Evolutionary conservation across 2,113 vertebrate species (phyloP), one percentile per base, ranked within the genome.

Genomic region (Mormyrus iriodes): DNA sequence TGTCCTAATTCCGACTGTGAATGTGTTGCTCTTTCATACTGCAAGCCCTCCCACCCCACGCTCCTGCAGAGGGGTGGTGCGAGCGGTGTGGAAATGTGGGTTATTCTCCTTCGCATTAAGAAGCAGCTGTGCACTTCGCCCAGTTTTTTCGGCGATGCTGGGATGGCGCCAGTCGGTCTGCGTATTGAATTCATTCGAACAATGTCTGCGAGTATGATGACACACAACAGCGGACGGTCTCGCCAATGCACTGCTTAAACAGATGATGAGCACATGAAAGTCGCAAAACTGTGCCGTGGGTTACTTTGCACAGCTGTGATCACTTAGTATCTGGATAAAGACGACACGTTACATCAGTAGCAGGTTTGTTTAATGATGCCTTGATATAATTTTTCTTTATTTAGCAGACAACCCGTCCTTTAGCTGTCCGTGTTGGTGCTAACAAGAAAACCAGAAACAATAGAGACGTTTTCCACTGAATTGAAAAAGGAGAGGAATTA

Each of bases 1-100:
- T 24, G 88, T 35, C 88, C 88, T 79, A 88, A 35, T 88, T 88
- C 21, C 31, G 88, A 44, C 69, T 12, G 35, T 21, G 27, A 86
- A 53, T 35, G 13, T 48, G 19, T n/a, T 17, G 48, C 19, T 52
- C 27, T 49, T 76, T 39, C 69, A 65, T 42, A 79, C 35, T 79
- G 73, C 15, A 17, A 69, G 4, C 86, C 13, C 39, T 8, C 55
- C 35, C 39, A 10, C 13, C 61, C 8, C 85, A 2, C 27, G 19
- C 58, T 44, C 24, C 58, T 7, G 44, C 44, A 17, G 24, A 21
- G 46, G 31, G 31, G 15, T 9, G 44, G 7, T 24, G 0, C 2
- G n/a, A 27, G 58, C 48, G 51, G 51, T 49, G 69, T 39, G 88
- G 48, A 83, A 82, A 88, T 88, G 73, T 82, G 69, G 88, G 88